phyloP scores from a whole-genome alignment of 1,140 invertebrate species.

The Drosophila trapezifrons region DNA sequence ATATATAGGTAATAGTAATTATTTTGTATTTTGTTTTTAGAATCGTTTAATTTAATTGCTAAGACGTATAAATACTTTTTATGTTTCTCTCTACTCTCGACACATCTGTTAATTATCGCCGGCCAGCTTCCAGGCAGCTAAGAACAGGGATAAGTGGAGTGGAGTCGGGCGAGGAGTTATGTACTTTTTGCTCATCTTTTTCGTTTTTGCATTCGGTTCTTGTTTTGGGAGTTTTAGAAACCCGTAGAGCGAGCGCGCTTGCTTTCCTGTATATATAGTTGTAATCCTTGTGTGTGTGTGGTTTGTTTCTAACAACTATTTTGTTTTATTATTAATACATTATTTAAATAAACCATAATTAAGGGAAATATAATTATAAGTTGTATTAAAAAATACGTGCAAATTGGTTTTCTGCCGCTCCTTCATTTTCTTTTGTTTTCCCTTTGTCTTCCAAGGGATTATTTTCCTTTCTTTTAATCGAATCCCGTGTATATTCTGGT shows the following conservation, averaged over 20 bases:
- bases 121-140: constrained; percentile 24
- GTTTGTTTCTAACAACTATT: constrained; percentile 65
- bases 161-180: constrained; percentile 22
- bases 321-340: constrained; percentile 75
- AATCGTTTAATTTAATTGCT: constrained; percentile 76
- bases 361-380: constrained; percentile 67
- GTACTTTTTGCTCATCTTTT: constrained; percentile 32
- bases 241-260: constrained; percentile 58
- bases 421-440: constrained; percentile 23
- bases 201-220: constrained; percentile 1
- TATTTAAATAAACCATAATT: constrained; percentile 74
- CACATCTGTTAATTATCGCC: constrained; percentile 43
- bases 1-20: constrained; percentile 67
- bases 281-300: constrained; percentile 22
- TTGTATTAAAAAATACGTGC: constrained; percentile 67
- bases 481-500: constrained; percentile 44
- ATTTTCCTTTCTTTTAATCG: constrained; percentile 17
- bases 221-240: constrained; percentile 65
- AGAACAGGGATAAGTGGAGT: constrained; percentile 26
- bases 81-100: constrained; percentile 52
- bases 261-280: constrained; percentile 57
- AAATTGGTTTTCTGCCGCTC: constrained; percentile 26
- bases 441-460: constrained; percentile 28
- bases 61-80: constrained; percentile 79
- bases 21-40: constrained; percentile 72